phyloP scores from a whole-genome alignment of 2,113 vertebrate genomes.

The Petrocephalus zakoni region DNA sequence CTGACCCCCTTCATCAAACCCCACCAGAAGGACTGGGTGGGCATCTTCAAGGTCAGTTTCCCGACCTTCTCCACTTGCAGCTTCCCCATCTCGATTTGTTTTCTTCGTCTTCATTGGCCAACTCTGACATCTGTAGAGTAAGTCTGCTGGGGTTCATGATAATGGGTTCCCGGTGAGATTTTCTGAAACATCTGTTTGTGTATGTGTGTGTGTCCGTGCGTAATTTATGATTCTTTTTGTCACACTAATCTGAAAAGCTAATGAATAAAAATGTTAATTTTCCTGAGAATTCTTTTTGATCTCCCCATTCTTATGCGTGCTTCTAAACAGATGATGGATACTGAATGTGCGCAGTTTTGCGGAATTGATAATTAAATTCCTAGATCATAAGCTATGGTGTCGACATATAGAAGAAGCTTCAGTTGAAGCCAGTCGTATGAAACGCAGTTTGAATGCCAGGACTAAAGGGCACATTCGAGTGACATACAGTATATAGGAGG shows the following conservation, averaged over 20 bases:
- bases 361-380: neutral
- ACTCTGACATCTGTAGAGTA: neutral
- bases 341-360: neutral
- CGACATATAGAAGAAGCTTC: neutral
- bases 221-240: neutral
- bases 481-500: neutral
- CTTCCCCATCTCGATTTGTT: conserved; percentile 35
- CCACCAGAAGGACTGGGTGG: conserved; percentile 95
- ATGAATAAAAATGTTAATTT: neutral
- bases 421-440: neutral
- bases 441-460: too few relatives aligned
- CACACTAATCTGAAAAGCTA: neutral
- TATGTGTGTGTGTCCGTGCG: neutral
- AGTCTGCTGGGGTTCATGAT: too few relatives aligned
- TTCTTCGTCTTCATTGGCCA: neutral
- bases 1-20: conserved; percentile 85
- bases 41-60: conserved; percentile 91
- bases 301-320: neutral
- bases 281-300: neutral
- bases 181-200: neutral
- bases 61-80: conserved; percentile 24
- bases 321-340: neutral
- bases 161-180: neutral
- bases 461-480: neutral
- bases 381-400: neutral